Base-by-base conservation (phyloP, 2,888 invertebrate species). In the Trichopria drosophilae region DNA sequence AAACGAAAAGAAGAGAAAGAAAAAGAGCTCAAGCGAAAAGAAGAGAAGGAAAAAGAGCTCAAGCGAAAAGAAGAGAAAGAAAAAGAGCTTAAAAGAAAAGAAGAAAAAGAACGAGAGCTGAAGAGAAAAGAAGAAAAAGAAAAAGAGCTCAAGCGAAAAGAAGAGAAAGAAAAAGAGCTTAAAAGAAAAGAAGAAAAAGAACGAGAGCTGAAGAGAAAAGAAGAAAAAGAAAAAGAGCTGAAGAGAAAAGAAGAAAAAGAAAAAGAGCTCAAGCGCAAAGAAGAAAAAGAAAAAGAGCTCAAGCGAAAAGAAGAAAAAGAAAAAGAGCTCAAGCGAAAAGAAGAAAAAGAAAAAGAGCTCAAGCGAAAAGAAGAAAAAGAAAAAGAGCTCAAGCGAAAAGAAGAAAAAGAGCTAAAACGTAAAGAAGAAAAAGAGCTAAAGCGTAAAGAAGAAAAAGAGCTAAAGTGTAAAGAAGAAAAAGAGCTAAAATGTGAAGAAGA, bases 11-110 rank as follows among this genome's bases (percentile, higher is more conserved):
- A 56, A 56, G 20, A 28, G 50, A 32, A 53, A 46, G 18, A n/a
- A 29, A 15, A 37, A 53, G 10, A 24, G 10, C 3, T 50, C 39
- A 12, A 44, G 28, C 4, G 46, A 24, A 24, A 24, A 24, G 10
- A 24, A 51, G 41, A 16, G 43, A 50, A 15, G 24, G 23, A 6
- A 50, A 50, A n/a, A 39, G 13, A 23, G 28, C 29, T 34, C 26
- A 12, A n/a, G 45, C 39, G 23, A 52, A 42, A 6, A 22, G 10
- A 15, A 47, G 18, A 13, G 50, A 57, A 6, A 44, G 40, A 19
- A 54, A 58, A 18, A 59, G 48, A 19, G 58, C n/a, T n/a, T n/a
- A n/a, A n/a, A 65, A 16, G 60, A 68, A 7, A 58, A 51, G 16
- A 34, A 53, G 10, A 37, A 43, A 31, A 43, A 55, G 26, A 36